Conservation (phyloP, 2,797 vertebrate genomes). For the Euphonia xanthogaster region DNA sequence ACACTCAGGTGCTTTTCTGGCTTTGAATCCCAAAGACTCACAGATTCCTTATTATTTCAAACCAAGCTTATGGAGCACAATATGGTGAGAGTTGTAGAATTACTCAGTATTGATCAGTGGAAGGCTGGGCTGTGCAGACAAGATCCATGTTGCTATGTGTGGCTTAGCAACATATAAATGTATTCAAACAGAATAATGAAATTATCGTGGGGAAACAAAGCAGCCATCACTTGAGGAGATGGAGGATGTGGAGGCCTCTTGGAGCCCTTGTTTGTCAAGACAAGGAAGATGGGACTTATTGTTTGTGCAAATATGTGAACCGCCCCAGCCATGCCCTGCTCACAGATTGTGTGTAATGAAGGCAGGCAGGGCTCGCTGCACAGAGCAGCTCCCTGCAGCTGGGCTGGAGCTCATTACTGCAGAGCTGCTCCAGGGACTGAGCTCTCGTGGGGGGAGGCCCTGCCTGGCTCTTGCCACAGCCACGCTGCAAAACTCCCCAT, state of each 20-base stretch:
- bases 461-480: neutral
- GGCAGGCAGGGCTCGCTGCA: neutral
- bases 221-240: conserved; percentile 62
- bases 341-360: conserved; percentile 32
- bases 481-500: accelerated
- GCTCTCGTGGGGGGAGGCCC: neutral
- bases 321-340: neutral
- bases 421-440: neutral
- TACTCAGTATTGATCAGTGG: conserved; percentile 23
- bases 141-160: conserved; percentile 70
- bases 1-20: neutral
- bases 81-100: neutral
- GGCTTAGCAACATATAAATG: conserved; percentile 73
- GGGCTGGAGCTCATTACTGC: conserved; percentile 32
- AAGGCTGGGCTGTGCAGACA: conserved; percentile 37
- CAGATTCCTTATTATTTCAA: neutral
- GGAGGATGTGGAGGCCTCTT: conserved; percentile 35
- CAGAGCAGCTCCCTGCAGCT: neutral
- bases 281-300: conserved; percentile 59
- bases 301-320: conserved; percentile 66
- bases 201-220: conserved; percentile 73
- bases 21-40: neutral
- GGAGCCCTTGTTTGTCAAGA: conserved; percentile 57
- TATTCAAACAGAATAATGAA: conserved; percentile 73
- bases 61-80: neutral